Percentiles rank a stretch among this genome's conserved stretches.
Conservation (phyloP, 2,797 vertebrate species). For the Chrysocyon brachyurus region DNA sequence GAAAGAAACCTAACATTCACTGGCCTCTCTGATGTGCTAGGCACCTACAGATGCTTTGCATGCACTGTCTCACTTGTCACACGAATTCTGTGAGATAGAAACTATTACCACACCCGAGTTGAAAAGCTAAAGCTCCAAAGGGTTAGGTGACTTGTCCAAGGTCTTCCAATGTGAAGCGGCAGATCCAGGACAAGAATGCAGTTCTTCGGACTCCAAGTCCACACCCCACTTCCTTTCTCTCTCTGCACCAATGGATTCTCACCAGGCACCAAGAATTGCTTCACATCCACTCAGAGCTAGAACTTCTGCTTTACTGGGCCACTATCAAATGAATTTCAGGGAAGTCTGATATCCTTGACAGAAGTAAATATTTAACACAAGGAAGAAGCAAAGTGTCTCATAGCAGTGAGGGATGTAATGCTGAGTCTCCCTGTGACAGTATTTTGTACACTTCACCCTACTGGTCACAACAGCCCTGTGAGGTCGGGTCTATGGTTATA, state of each 20-base stretch:
- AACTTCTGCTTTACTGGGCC: neutral
- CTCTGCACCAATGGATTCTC: neutral
- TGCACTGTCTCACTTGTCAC: accelerated
- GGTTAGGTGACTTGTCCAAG: neutral
- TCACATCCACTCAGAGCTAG: neutral
- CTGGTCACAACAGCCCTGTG: neutral
- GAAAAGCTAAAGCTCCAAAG: neutral
- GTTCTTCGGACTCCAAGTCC: neutral
- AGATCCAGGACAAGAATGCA: neutral
- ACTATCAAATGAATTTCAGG: neutral
- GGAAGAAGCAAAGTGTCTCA: neutral
- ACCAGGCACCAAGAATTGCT: neutral
- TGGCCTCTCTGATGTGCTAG: neutral
- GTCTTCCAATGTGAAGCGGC: neutral
- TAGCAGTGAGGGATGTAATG: neutral
- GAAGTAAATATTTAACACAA: neutral
- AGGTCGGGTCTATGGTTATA: neutral
- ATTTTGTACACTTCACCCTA: neutral
- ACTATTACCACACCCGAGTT: neutral
- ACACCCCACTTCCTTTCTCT: neutral
- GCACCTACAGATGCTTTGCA: neutral
- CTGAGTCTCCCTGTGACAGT: neutral
- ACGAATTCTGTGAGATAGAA: neutral
- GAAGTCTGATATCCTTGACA: neutral
- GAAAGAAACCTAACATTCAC: neutral